Evolutionary conservation across 2,888 invertebrate species (phyloP).

Genomic region (Deroplatys truncata): DNA sequence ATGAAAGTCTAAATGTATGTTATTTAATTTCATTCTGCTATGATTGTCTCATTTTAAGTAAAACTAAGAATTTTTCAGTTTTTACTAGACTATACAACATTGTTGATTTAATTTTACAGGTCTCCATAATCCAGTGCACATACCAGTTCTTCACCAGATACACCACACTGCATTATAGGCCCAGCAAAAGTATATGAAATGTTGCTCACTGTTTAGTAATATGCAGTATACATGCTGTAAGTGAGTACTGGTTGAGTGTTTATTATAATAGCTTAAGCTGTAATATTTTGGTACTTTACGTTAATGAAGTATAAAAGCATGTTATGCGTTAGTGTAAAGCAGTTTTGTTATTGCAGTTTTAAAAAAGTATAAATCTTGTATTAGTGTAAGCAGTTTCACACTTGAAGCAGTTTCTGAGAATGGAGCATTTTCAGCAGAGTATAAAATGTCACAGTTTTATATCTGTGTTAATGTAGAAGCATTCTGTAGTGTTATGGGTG

Average conservation of each 20-base stretch:
- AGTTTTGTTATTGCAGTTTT: neutral
- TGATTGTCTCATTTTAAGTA: neutral
- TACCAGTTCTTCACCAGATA: neutral
- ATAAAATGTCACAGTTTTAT: neutral
- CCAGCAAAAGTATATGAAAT: neutral
- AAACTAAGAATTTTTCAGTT: neutral
- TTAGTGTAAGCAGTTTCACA: neutral
- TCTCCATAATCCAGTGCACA: neutral
- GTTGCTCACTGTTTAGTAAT: neutral
- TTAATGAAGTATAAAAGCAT: neutral
- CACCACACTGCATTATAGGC: neutral
- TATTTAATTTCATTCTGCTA: neutral
- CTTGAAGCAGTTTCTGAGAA: neutral
- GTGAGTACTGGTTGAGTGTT: neutral
- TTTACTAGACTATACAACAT: neutral
- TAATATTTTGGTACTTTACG: neutral
- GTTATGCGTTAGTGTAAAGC: neutral
- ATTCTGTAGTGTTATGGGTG: neutral
- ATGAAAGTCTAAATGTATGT: neutral
- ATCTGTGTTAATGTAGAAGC: neutral
- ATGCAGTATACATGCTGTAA: neutral
- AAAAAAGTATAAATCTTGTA: neutral
- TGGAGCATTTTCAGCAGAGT: neutral
- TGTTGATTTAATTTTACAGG: neutral
- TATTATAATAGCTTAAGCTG: neutral